These are phyloP conservation scores for Galeruca laticollis DNA, from an alignment of 2,888 invertebrate genomes.

Conservation along the genomic window DNA sequence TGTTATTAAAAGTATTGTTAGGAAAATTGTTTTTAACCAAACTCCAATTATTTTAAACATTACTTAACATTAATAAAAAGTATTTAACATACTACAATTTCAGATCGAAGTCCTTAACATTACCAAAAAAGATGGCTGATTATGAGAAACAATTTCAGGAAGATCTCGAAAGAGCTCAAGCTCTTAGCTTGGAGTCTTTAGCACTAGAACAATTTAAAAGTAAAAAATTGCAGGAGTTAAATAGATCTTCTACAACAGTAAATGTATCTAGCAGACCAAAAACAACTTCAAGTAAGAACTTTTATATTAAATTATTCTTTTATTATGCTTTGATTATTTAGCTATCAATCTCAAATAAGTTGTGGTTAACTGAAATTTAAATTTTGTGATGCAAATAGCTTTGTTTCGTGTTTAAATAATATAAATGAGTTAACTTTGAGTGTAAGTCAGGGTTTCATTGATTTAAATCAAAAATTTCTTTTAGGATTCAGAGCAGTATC, in stretches of 20 bases:
- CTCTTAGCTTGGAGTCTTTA: conserved; percentile 87
- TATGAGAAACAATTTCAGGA: conserved; percentile 87
- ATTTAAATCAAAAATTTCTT: too few species aligned
- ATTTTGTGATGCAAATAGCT: too few species aligned
- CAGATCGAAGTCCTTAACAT: conserved; percentile 11
- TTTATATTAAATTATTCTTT: neutral
- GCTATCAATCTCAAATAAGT: conserved; percentile 4
- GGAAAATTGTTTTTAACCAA: neutral
- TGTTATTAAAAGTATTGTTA: neutral
- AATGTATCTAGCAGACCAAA: conserved; percentile 44
- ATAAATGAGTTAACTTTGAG: too few species aligned
- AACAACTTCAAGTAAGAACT: conserved; percentile 55
- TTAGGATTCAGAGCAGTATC: too few species aligned
- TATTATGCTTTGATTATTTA: conserved; percentile 2
- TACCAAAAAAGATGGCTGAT: conserved; percentile 65
- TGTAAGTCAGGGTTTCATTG: too few species aligned
- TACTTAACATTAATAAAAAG: neutral
- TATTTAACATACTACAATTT: neutral
- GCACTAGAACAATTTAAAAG: conserved; percentile 86
- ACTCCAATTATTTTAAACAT: neutral
- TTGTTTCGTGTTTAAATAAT: too few species aligned
- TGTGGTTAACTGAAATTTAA: too few species aligned
- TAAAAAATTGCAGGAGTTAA: conserved; percentile 68
- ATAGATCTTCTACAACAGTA: conserved; percentile 46
- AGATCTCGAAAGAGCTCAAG: conserved; percentile 89